phyloP scores from a whole-genome alignment of 2,888 invertebrate genomes.

The Tortricodes alternella region DNA sequence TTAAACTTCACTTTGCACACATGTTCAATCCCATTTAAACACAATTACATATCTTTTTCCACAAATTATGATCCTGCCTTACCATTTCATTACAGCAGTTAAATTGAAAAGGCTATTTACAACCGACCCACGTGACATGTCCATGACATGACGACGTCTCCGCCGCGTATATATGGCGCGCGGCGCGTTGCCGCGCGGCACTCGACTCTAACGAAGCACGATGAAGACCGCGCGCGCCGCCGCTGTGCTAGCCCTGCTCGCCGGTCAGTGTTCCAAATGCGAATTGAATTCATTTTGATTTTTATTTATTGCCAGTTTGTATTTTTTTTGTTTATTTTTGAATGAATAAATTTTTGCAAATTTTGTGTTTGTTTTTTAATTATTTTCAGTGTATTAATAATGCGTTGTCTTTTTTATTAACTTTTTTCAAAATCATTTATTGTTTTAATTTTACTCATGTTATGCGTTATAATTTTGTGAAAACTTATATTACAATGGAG shows the following conservation, averaged over 20 bases:
- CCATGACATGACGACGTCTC: too few relatives aligned
- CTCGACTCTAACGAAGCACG: slow-evolving; percentile 48
- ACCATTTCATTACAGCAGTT: too few relatives aligned
- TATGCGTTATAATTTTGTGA: background rate
- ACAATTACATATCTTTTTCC: too few relatives aligned
- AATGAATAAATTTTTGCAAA: background rate
- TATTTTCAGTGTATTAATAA: background rate
- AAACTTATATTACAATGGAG: background rate
- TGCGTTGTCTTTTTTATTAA: too few relatives aligned
- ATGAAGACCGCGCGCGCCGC: slow-evolving; percentile 60
- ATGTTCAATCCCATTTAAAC: too few relatives aligned
- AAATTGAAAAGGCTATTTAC: too few relatives aligned
- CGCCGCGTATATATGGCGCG: slow-evolving; percentile 16
- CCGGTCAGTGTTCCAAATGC: slow-evolving; percentile 51
- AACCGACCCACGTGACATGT: too few relatives aligned
- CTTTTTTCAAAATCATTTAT: too few relatives aligned
- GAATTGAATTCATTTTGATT: slow-evolving; percentile 13
- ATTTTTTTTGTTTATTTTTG: background rate
- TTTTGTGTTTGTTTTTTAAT: background rate
- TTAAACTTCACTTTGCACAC: too few relatives aligned
- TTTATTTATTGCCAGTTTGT: background rate
- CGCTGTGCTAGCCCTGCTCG: slow-evolving; percentile 58
- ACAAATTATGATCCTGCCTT: too few relatives aligned
- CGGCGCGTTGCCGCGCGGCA: slow-evolving; percentile 51
- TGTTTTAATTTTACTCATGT: background rate